Conservation (phyloP, 2,888 invertebrate genomes). For the Trimorus sp. region DNA sequence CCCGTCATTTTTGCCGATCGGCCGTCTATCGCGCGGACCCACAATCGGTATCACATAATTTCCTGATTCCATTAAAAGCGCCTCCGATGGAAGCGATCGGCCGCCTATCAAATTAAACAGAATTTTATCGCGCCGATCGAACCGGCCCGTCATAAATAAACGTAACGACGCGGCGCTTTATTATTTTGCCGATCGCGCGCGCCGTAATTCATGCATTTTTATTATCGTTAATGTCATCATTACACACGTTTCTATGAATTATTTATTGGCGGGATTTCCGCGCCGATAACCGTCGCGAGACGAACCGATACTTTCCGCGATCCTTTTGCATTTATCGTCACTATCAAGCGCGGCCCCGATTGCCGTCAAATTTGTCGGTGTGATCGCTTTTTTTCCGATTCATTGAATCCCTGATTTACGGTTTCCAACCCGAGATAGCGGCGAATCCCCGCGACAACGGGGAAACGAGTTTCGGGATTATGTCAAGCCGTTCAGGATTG, state of each 20-base stretch:
- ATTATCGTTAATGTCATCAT: slow-evolving; percentile 59
- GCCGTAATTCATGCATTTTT: slow-evolving; percentile 45
- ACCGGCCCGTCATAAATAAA: slow-evolving; percentile 36
- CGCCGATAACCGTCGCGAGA: slow-evolving; percentile 8
- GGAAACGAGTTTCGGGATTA: slow-evolving; percentile 16
- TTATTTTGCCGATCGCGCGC: slow-evolving; percentile 21
- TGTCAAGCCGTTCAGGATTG: neutral
- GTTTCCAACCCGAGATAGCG: too few species aligned
- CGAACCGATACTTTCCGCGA: too few species aligned
- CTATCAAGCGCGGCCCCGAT: neutral
- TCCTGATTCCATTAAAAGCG: slow-evolving; percentile 51
- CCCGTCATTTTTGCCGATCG: slow-evolving; percentile 42
- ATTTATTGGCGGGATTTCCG: slow-evolving; percentile 32
- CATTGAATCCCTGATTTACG: neutral
- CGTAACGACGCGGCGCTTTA: slow-evolving; percentile 52
- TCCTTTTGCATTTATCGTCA: too few species aligned
- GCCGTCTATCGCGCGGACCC: slow-evolving; percentile 21
- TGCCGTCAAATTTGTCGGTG: slow-evolving; percentile 15
- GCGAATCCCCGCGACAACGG: neutral
- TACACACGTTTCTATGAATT: slow-evolving; percentile 41
- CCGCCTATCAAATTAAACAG: slow-evolving; percentile 49
- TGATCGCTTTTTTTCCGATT: slow-evolving; percentile 1
- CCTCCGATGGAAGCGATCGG: slow-evolving; percentile 21
- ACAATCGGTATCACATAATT: slow-evolving; percentile 45
- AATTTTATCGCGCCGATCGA: slow-evolving; percentile 51